Percentiles rank a stretch among this genome's conserved stretches.
phyloP scores from a whole-genome alignment of 2,888 invertebrate species.

The Drosophila nigricruria region DNA sequence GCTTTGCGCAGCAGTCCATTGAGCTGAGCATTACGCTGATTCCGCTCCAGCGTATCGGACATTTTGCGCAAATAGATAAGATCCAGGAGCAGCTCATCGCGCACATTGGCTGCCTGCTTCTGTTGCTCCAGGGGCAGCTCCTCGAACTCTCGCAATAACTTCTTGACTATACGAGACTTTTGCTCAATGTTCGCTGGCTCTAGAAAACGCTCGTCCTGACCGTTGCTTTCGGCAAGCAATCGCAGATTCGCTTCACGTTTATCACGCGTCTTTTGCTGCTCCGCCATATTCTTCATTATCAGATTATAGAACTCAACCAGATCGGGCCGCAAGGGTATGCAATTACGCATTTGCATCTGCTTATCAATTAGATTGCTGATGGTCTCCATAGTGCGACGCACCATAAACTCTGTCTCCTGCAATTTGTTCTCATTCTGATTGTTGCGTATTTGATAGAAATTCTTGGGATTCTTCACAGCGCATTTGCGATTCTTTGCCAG shows the following conservation, averaged over 20 bases:
- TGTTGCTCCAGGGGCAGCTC: constrained; percentile 79
- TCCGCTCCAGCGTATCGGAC: constrained; percentile 51
- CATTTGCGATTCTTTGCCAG: constrained; percentile 71
- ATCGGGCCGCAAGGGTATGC: constrained; percentile 80
- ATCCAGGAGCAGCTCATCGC: constrained; percentile 77
- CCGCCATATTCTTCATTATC: constrained; percentile 67
- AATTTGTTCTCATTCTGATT: constrained; percentile 59
- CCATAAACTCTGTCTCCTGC: constrained; percentile 74
- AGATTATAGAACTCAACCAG: constrained; percentile 80
- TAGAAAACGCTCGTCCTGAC: constrained; percentile 51
- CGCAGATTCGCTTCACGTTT: constrained; percentile 64
- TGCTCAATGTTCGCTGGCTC: constrained; percentile 68
- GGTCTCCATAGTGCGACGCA: constrained; percentile 75
- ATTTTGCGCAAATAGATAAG: constrained; percentile 67
- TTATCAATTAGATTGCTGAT: constrained; percentile 83
- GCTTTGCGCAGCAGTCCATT: constrained; percentile 32
- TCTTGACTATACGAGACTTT: constrained; percentile 80
- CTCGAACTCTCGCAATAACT: constrained; percentile 81
- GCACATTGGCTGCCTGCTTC: constrained; percentile 53
- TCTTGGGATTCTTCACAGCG: constrained; percentile 14
- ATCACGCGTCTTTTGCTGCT: constrained; percentile 68
- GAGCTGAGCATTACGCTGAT: constrained; percentile 46
- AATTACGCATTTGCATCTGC: constrained; percentile 75
- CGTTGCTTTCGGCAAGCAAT: constrained; percentile 43
- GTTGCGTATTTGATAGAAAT: constrained; percentile 68